Percentiles rank a stretch among this genome's conserved stretches.
These are phyloP conservation scores for Hyalella azteca DNA, from an alignment of 2,888 invertebrate genomes.

Conservation along the genomic window DNA sequence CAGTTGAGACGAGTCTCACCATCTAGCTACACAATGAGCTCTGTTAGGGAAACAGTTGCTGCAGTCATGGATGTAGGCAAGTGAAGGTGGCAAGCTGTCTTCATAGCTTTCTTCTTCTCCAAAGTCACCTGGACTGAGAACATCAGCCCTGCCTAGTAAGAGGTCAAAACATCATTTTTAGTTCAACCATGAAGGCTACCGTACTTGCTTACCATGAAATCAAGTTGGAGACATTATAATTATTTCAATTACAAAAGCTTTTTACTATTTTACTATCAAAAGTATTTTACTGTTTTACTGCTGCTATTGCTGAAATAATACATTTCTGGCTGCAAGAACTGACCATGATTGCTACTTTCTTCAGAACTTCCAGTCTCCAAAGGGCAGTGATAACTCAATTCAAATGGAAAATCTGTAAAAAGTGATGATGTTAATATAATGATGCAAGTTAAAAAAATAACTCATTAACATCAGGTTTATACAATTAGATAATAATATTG, in stretches of 20 bases:
- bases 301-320: no score
- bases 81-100: background rate
- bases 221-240: no score
- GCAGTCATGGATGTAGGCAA: conserved; percentile 22
- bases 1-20: conserved; percentile 60
- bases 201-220: no score
- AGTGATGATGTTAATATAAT: background rate
- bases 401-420: conserved; percentile 12
- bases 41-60: conserved; percentile 53
- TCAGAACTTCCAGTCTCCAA: background rate
- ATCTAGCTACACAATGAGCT: conserved; percentile 64
- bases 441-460: background rate
- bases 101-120: background rate
- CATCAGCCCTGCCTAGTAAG: background rate
- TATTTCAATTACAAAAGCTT: no score
- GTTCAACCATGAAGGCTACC: no score
- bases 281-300: no score
- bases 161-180: no score
- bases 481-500: background rate
- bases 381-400: conserved; percentile 9
- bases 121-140: background rate
- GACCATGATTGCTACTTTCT: background rate
- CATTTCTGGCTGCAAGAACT: no score
- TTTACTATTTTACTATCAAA: no score
- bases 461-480: background rate